phyloP scores from a whole-genome alignment of 2,888 invertebrate species.

The Norana najaformis region DNA sequence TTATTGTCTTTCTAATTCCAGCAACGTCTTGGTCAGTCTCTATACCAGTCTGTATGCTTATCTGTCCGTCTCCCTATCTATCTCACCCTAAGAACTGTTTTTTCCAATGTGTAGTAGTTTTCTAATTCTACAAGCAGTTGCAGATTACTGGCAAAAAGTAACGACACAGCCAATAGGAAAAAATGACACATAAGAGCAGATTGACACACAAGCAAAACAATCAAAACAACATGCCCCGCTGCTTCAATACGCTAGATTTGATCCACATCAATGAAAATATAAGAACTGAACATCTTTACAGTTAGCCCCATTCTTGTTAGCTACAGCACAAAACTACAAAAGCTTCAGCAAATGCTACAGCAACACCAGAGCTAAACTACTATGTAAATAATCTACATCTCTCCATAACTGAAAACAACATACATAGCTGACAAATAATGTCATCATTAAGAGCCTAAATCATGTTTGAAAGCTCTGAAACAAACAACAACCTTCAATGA shows the following conservation, averaged over 20 bases:
- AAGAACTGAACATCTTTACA: neutral
- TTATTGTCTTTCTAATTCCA: neutral
- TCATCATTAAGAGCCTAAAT: neutral
- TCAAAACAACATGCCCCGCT: neutral
- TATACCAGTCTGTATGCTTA: neutral
- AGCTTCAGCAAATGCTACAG: conserved; percentile 13
- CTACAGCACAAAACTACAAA: conserved; percentile 5
- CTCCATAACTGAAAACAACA: neutral
- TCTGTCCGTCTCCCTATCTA: neutral
- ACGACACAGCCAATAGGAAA: neutral
- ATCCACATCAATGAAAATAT: neutral
- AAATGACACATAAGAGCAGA: neutral
- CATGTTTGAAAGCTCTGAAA: neutral
- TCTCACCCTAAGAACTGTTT: neutral
- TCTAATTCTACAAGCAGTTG: neutral
- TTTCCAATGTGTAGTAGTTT: neutral
- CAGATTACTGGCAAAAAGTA: neutral
- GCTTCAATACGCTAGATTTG: neutral
- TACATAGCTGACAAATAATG: neutral
- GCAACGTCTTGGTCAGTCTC: neutral
- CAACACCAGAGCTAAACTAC: conserved; percentile 6
- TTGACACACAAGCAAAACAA: neutral
- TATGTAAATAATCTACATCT: neutral
- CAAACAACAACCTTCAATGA: neutral
- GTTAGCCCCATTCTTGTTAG: neutral